Evolutionary conservation across 2,113 vertebrate species (phyloP), one percentile per base, ranked within the genome.

Genomic region (Alethe castanea): DNA sequence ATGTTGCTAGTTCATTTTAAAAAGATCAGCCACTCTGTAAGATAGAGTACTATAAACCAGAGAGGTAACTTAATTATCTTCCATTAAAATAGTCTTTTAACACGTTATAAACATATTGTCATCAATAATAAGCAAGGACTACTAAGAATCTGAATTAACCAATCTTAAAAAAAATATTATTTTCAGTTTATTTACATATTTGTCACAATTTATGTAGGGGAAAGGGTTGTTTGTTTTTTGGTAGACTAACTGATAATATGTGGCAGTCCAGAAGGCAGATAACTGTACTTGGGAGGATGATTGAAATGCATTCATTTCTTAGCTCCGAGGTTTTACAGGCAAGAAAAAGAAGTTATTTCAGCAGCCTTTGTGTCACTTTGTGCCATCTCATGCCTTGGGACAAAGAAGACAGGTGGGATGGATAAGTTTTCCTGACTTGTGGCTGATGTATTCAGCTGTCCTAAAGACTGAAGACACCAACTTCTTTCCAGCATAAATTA

Each of bases 91-190:
- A n/a, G 20, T 3, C 1, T 72, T 82, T 82, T 60, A 28, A 36
- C 2, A 38, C 0, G 0, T 47, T 52, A 47, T 19, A 38, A 74
- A 62, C 18, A 47, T 42, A 40, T 18, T 67, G 6, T 35, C 5
- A 15, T 47, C 7, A 86, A 70, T 19, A 86, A 81, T 83, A 77
- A 25, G 6, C 11, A 88, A 85, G 5, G 4, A 65, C 14, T 80
- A 57, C 5, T 5, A 35, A 77, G 54, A 57, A 45, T 36, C 4
- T 86, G 33, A 92, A 50, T 61, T 31, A 90, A 93, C 52, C 0
- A n/a, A 36, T 33, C 8, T 85, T 62, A 3, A 33, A 50, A 62
- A 80, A 91, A 50, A 29, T 22, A 17, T 10, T 70, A 7, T 72
- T 76, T 85, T 53, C 28, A 23, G 3, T 48, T 91, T 67, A 48